phyloP scores from a whole-genome alignment of 2,888 invertebrate genomes.

The Quadriops clusia region DNA sequence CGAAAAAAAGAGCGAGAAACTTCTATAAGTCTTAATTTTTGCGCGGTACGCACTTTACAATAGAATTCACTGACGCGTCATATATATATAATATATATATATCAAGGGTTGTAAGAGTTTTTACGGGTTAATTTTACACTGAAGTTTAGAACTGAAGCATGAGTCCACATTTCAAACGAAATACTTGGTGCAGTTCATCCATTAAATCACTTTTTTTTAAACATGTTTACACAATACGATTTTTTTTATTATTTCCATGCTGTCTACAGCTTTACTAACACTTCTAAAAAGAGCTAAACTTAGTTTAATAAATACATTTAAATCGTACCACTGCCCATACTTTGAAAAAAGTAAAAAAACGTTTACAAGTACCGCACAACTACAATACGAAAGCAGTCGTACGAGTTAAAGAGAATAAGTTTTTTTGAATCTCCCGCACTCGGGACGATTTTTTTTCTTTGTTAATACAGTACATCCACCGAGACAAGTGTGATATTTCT shows the following conservation, averaged over 20 bases:
- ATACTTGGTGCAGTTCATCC: constrained; percentile 15
- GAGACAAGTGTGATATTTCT: no score
- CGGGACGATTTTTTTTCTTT: no score
- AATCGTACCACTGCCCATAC: not conserved
- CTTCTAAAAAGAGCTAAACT: constrained; percentile 22
- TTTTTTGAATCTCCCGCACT: no score
- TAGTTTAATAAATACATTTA: constrained; percentile 17
- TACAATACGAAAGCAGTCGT: constrained; percentile 1
- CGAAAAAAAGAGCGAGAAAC: constrained; percentile 13
- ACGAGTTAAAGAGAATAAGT: no score
- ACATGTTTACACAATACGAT: constrained; percentile 12
- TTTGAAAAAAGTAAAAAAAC: not conserved
- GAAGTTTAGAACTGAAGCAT: constrained; percentile 17
- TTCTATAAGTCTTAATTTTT: constrained; percentile 14
- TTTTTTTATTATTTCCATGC: constrained; percentile 19
- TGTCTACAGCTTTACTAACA: constrained; percentile 23
- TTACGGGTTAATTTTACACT: constrained; percentile 15
- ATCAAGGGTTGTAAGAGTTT: no score
- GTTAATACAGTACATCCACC: no score
- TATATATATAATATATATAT: constrained; percentile 10
- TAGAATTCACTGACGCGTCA: constrained; percentile 9
- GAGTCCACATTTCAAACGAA: constrained; percentile 14
- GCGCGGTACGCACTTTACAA: constrained; percentile 15
- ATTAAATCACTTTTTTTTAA: constrained; percentile 15
- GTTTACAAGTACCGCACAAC: constrained; percentile 6